Base-by-base conservation (phyloP, 92 coral and sea anemone genomes). In the Pocillopora grandis region DNA sequence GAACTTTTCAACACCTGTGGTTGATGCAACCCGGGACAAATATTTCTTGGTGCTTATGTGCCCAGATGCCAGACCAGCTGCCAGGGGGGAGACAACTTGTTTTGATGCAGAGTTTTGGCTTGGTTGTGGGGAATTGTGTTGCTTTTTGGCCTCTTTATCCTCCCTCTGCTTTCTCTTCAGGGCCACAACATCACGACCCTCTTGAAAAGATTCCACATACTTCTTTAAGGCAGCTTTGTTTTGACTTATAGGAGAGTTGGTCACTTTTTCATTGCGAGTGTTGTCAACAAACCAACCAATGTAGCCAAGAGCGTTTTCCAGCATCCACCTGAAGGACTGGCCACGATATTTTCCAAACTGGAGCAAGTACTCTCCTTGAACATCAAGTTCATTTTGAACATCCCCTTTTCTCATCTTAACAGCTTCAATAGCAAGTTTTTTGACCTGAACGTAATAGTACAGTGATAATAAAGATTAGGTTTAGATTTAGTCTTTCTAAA, bases 271-370 rank as follows among this genome's bases (percentile, higher is more conserved):
- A 60, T 31, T 59, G 31, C 89, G 27, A 76, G 74, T 80, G 75
- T 56, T 73, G 33, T 87, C 80, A 1, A 87, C 85, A 55, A 87
- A 37, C 72, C 80, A 87, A 49, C 65, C 90, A 7, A 86, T 33
- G 75, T 80, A 80, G 21, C 90, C 90, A 37, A 87, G 76, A 0
- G 85, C 90, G 75, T 87, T 80, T 17, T 87, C 90, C 15, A 79
- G 9, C 2, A 87, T 37, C 90, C 86, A 87, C 66, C 55, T 68
- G 37, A 87, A 87, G 19, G 74, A 42, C 56, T 87, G 76, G 23
- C 80, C 81, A 3, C 56, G 49, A 62, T 62, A 87, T 15, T 18
- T 60, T 3, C 90, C 79, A 73, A 87, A 87, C 76, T 80, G 84
- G 12, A 80, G 18, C 14, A n/a, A 9, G 6, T 67, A 55, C 66